Base-by-base conservation (phyloP, 2,113 vertebrate genomes). In the Neopipo cinnamomea region DNA sequence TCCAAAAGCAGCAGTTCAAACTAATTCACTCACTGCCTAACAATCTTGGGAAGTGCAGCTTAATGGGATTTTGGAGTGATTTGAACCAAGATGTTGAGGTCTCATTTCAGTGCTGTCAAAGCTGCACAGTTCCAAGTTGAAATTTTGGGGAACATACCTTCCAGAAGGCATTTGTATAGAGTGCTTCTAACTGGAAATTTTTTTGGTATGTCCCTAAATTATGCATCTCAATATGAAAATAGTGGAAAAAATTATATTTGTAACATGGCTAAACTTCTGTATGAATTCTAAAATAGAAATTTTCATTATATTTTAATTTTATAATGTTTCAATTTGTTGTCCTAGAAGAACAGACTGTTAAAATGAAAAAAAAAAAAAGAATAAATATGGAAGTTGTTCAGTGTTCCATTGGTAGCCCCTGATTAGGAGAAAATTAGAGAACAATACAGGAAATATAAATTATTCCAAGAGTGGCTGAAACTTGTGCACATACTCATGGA, bases 371-470 rank as follows among this genome's bases (percentile, higher is more conserved):
- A 25, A 27, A 42, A 82, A 16, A 25, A 4, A 14, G 31, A 14
- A 46, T 23, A 20, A 41, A 62, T 39, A 5, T 62, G 24, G 28
- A 62, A 67, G 24, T 52, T 55, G 2, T 47, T 81, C 30, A 52
- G 8, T 75, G 52, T 75, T 93, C 37, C 59, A 88, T 77, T 88
- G 77, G 25, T 41, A 67, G 49, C 59, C 28, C 41, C 22, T 3
- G 11, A 78, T 68, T 39, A 81, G 28, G 58, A 86, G 39, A 84
- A 93, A 91, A 86, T 75, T 65, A 59, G 88, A 71, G 24, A 93
- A 68, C 27, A 90, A 71, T 84, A 33, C 5, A 68, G 15, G 52
- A 86, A 61, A 50, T 41, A 55, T 72, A 84, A 86, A 72, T 90
- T 84, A 71, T 72, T 52, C 28, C 22, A 81, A 31, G 39, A 55